Evolutionary conservation across 2,113 vertebrate species (phyloP), one percentile per base, ranked within the genome.

Genomic region (Ictalurus furcatus): DNA sequence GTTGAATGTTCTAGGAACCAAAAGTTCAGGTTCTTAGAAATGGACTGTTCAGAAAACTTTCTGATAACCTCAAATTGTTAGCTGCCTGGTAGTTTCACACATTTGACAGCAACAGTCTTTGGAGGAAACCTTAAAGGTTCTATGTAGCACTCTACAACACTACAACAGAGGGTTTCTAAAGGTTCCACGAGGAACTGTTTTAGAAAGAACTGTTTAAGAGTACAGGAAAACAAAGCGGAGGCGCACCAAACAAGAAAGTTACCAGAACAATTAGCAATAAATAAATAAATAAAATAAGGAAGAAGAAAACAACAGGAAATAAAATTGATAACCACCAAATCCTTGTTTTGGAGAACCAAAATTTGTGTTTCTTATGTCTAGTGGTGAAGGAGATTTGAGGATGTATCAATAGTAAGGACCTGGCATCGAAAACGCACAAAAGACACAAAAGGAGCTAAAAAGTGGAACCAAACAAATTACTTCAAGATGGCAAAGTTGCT

Each of bases 401-500:
- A 87, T 25, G 34, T 63, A 84, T 25, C 17, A 73, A 73, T 87
- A 79, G 69, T 85, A 79, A 59, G 34, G 65, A 90, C 40, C 88
- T 73, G 81, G 85, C 73, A 40, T n/a, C 28, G 73, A 81, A 87
- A 87, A 73, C 48, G 28, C 14, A 25, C 40, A 40, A 40, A 17
- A 58, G 65, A 84, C 44, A 73, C 81, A 80, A 87, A 86, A 76
- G 56, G 44, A 87, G 65, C 34, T 48, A 89, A 88, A 76, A 76
- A 89, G 54, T 81, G 84, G 67, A 91, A 91, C 86, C 88, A 91
- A 91, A 88, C 74, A 89, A 80, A 81, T 85, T 91, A 83, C 80
- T 56, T 87, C 82, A 76, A 88, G 88, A 87, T 91, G 81, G 76
- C 71, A 90, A 84, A 78, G 86, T 6, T 84, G 54, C 74, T 88